Evolutionary conservation across 2,888 invertebrate genomes (phyloP), one percentile per base, ranked within the genome.

Genomic region (Coleophora flavipennella): DNA sequence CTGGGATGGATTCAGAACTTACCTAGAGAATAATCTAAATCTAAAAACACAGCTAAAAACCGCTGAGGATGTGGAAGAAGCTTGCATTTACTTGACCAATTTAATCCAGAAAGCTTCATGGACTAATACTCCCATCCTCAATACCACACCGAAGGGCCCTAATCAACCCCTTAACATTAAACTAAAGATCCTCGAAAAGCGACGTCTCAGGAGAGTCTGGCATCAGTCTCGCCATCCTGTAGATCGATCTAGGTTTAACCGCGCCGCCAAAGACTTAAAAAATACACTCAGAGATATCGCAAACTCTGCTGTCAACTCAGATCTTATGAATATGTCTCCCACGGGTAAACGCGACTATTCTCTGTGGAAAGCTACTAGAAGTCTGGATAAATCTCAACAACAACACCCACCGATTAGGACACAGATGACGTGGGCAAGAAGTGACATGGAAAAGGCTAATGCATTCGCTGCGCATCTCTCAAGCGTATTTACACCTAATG

Each of bases 201-300:
- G 50, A 0, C 20, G 39, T 27, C 35, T 50, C 3, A 36, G 47
- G 1, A 35, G 38, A 26, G 31, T 35, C 2, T 52, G 50, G 51
- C 50, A 52, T 9, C 11, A 10, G 8, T 39, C 33, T 32, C 35
- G 46, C 35, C 40, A 46, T 31, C 39, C 40, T 6, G n/a, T 2
- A 7, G 48, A 48, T 27, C 48, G 48, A 40, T 41, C 27, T 9
- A 33, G 27, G 4, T 35, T 44, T 4, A 50, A 52, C 14, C 40
- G 31, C 2, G 29, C 33, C 2, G 26, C 28, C 2, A 38, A 32
- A 25, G 31, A 43, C 8, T 35, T 50, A 0, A 49, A 48, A 39
- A 8, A 26, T 2, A 13, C 36, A 13, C 37, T 46, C 14, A 20
- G 12, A 13, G 39, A 41, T 10, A n/a, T 20, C 2, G n/a, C 31